These are phyloP conservation scores for Campoplex nolae DNA, from an alignment of 2,888 invertebrate genomes.

Conservation along the genomic window DNA sequence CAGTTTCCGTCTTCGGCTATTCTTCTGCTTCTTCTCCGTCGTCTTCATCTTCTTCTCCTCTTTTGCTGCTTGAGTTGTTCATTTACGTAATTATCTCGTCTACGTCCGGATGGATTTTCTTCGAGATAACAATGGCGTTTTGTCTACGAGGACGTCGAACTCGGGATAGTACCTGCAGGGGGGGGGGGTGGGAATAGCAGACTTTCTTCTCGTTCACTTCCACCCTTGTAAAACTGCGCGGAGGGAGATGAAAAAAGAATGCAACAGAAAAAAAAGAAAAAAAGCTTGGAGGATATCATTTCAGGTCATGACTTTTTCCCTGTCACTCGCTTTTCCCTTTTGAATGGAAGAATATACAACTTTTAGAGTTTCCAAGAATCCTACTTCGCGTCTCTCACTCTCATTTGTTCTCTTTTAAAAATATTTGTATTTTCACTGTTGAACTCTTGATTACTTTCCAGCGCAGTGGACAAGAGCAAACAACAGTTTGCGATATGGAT, in stretches of 20 bases:
- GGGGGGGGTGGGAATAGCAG: conserved; percentile 19
- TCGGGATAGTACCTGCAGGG: conserved; percentile 49
- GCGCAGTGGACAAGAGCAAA: conserved; percentile 29
- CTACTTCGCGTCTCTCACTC: neutral
- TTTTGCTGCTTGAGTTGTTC: conserved; percentile 71
- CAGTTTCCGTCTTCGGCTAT: conserved; percentile 4
- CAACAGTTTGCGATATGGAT: conserved; percentile 1
- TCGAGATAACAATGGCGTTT: conserved; percentile 69
- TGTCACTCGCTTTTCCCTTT: conserved; percentile 20
- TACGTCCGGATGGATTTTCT: conserved; percentile 66
- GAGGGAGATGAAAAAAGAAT: conserved; percentile 31
- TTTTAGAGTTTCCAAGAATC: conserved; percentile 42
- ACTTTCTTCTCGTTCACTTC: conserved; percentile 43
- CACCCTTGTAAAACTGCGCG: conserved; percentile 38
- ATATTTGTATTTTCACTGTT: conserved; percentile 43
- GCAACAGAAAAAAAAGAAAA: conserved; percentile 14
- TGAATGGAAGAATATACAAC: conserved; percentile 53
- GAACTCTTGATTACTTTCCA: conserved; percentile 59
- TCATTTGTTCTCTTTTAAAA: conserved; percentile 19
- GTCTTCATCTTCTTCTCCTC: conserved; percentile 33
- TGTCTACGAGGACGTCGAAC: conserved; percentile 69
- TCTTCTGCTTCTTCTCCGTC: neutral
- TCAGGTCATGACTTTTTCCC: conserved; percentile 60
- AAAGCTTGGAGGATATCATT: conserved; percentile 62
- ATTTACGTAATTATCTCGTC: conserved; percentile 76